These are phyloP conservation scores for Ceyx erithaca DNA, from an alignment of 2,797 vertebrate species.

Conservation along the genomic window DNA sequence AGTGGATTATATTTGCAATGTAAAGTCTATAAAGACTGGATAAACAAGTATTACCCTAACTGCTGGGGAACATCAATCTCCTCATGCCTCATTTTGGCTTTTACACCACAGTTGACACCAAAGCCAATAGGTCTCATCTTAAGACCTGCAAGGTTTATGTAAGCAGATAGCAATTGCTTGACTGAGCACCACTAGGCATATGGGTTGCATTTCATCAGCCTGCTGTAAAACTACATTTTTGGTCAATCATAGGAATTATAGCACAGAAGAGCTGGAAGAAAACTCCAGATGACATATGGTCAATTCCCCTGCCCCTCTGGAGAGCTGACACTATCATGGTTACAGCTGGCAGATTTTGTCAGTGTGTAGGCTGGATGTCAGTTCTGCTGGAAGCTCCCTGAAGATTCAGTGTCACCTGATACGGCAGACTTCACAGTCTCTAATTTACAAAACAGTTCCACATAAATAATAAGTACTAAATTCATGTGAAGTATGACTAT, in stretches of 20 bases:
- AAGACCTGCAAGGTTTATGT: background rate
- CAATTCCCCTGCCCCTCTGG: background rate
- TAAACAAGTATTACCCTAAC: background rate
- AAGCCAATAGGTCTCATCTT: background rate
- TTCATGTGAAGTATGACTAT: background rate
- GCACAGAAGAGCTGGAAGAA: background rate
- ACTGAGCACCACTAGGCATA: background rate
- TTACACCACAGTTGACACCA: background rate
- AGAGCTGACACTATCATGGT: background rate
- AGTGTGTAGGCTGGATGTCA: fast-evolving
- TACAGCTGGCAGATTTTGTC: background rate
- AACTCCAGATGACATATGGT: background rate
- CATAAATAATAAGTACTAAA: background rate
- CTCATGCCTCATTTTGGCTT: background rate
- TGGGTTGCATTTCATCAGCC: background rate
- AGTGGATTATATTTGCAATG: background rate
- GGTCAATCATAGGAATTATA: background rate
- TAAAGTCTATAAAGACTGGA: background rate
- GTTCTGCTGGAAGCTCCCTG: background rate
- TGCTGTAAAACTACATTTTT: background rate
- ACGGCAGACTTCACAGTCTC: background rate
- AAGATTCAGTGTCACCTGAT: background rate
- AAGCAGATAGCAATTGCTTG: background rate
- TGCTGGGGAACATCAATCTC: background rate
- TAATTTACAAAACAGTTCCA: background rate